phyloP scores from a whole-genome alignment of 2,113 vertebrate species.

The Stictonetta naevosa region DNA sequence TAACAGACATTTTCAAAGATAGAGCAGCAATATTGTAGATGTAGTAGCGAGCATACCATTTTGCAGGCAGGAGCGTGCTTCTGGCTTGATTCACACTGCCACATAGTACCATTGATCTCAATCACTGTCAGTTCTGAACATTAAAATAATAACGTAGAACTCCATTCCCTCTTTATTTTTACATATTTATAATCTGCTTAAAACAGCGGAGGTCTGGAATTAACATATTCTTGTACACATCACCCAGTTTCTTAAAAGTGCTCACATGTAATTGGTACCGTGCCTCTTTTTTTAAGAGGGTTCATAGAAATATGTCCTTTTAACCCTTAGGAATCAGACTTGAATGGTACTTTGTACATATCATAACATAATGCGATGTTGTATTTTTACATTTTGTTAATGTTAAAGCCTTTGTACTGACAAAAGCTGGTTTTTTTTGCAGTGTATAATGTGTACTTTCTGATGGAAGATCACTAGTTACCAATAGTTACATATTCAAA shows the following conservation, averaged over 20 bases:
- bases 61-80: slow-evolving; percentile 1
- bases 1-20: not conserved
- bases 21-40: not conserved
- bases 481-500: not conserved
- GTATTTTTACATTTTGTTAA: not conserved
- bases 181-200: not conserved
- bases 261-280: not conserved
- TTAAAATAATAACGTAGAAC: slow-evolving; percentile 47
- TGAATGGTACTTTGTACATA: not conserved
- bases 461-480: not conserved
- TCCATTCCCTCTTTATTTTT: slow-evolving; percentile 14
- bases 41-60: not conserved
- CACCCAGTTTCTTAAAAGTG: slow-evolving; percentile 23
- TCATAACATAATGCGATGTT: not conserved
- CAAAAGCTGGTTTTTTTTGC: not conserved
- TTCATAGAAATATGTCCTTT: not conserved
- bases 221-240: not conserved
- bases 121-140: slow-evolving; percentile 47
- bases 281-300: not conserved
- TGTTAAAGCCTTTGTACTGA: not conserved
- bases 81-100: slow-evolving; percentile 47
- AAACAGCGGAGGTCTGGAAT: slow-evolving; percentile 22
- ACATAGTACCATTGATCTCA: slow-evolving; percentile 50
- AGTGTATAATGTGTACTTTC: not conserved
- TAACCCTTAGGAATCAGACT: not conserved